A percentile compares a stretch with the other conserved stretches of the same genome.
Evolutionary conservation across 2,113 vertebrate genomes (phyloP).

Genomic region (Madoqua kirkii): DNA sequence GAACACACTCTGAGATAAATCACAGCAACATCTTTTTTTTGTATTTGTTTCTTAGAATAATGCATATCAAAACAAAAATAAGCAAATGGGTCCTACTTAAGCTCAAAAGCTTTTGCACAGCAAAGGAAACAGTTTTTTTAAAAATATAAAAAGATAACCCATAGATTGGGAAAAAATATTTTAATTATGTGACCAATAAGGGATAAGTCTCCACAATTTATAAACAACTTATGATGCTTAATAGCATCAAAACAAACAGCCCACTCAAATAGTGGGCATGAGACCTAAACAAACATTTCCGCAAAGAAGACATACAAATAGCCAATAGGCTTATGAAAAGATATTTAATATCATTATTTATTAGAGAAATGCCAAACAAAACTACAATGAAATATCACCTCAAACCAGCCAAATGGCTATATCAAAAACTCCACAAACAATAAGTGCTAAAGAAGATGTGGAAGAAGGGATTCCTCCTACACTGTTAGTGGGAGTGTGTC

Average conservation of each 20-base stretch:
- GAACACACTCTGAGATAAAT: background rate
- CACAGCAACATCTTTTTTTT: background rate
- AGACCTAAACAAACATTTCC: background rate
- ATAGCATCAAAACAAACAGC: background rate
- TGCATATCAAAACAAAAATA: background rate
- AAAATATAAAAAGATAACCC: background rate
- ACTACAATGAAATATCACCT: background rate
- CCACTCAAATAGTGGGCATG: background rate
- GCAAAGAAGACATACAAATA: background rate
- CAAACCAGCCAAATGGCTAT: background rate
- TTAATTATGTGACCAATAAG: background rate
- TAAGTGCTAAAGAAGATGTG: background rate
- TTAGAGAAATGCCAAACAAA: background rate
- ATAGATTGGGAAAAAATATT: background rate
- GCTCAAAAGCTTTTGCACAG: background rate
- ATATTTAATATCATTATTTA: background rate
- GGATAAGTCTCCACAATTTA: background rate
- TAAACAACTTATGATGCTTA: background rate
- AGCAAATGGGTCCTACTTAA: background rate
- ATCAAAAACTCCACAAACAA: background rate
- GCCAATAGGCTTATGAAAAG: background rate
- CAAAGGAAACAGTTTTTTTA: background rate
- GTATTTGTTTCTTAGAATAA: background rate
- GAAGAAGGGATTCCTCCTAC: background rate
- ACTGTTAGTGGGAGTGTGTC: background rate